phyloP scores from a whole-genome alignment of 2,888 invertebrate genomes.

The Lymantria dispar region DNA sequence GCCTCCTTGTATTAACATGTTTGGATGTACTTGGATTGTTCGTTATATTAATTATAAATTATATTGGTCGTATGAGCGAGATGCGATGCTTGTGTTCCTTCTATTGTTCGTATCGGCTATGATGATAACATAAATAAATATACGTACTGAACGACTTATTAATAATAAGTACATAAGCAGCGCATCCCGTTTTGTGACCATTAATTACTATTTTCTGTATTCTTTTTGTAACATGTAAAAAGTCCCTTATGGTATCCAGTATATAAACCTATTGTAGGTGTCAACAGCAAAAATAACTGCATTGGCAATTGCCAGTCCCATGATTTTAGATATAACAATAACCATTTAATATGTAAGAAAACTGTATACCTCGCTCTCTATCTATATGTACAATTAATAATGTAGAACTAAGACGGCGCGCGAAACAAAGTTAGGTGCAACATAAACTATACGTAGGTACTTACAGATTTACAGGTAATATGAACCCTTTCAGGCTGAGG shows the following conservation, averaged over 20 bases:
- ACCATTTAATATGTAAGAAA: conserved; percentile 63
- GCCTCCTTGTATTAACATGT: conserved; percentile 30
- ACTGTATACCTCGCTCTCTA: conserved; percentile 73
- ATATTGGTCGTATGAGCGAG: conserved; percentile 46
- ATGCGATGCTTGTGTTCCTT: conserved; percentile 60
- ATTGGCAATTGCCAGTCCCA: conserved; percentile 62
- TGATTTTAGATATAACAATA: conserved; percentile 68
- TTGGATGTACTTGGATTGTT: conserved; percentile 16
- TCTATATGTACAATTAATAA: conserved; percentile 76
- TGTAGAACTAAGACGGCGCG: conserved; percentile 73
- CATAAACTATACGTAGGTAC: conserved; percentile 70
- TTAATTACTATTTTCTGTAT: conserved; percentile 25
- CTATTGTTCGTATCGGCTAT: conserved; percentile 21
- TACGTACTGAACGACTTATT: conserved; percentile 10
- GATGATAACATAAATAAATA: conserved; percentile 3
- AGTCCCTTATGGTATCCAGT: too few species aligned
- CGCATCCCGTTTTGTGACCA: conserved; percentile 40
- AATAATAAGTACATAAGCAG: conserved; percentile 22
- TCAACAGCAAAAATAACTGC: conserved; percentile 41
- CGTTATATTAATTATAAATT: conserved; percentile 42
- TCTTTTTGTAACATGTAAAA: too few species aligned
- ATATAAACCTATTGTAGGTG: too few species aligned
- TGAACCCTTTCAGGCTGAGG: conserved; percentile 67
- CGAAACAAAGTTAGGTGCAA: conserved; percentile 74
- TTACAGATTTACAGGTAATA: conserved; percentile 68